Conservation (phyloP, 2,888 invertebrate genomes). For the Temnothorax unifasciatus region DNA sequence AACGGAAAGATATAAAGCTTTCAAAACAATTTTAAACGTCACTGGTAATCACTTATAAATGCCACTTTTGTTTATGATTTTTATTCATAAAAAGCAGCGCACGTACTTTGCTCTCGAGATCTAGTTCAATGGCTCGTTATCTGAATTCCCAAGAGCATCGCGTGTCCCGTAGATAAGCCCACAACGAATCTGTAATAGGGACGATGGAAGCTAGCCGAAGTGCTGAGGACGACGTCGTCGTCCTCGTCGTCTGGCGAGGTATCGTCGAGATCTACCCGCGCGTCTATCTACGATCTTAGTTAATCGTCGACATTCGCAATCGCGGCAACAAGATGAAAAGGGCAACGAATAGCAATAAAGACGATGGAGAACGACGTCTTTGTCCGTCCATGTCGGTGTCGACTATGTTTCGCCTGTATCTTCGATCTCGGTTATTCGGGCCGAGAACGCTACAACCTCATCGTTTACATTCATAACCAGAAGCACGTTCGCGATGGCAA, state of each 20-base stretch:
- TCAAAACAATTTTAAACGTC: neutral
- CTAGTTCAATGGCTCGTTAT: conserved; percentile 67
- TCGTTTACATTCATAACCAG: conserved; percentile 70
- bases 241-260: conserved; percentile 39
- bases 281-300: conserved; percentile 72
- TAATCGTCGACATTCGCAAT: conserved; percentile 73
- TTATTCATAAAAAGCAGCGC: neutral
- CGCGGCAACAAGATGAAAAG: conserved; percentile 67
- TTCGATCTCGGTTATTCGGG: conserved; percentile 71
- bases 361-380: conserved; percentile 64
- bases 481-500: conserved; percentile 65
- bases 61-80: neutral
- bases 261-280: conserved; percentile 36
- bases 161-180: conserved; percentile 73
- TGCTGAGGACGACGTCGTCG: conserved; percentile 20
- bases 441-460: conserved; percentile 50
- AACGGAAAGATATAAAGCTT: neutral
- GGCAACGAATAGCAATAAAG: conserved; percentile 72
- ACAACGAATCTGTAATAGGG: conserved; percentile 66
- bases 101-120: conserved; percentile 15
- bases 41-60: conserved; percentile 1
- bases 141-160: conserved; percentile 67
- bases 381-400: conserved; percentile 47
- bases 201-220: conserved; percentile 63
- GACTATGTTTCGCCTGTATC: conserved; percentile 58